phyloP scores from a whole-genome alignment of 2,888 invertebrate genomes.

The Tipula helvola region DNA sequence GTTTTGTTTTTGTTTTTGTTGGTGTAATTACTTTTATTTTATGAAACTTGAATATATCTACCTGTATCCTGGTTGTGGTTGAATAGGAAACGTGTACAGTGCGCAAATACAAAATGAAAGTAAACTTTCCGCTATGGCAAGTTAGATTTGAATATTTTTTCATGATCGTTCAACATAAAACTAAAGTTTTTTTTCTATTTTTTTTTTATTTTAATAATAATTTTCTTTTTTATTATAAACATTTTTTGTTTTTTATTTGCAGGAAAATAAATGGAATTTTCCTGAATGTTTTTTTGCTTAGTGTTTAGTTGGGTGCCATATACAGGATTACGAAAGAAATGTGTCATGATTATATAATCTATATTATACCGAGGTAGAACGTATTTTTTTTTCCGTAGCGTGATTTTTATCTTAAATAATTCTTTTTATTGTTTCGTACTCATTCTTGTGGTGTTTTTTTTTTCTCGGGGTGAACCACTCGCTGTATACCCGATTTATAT shows the following conservation, averaged over 20 bases:
- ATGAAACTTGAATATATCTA: background rate
- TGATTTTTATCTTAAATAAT: background rate
- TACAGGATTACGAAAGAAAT: background rate
- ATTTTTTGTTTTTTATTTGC: background rate
- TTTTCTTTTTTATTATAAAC: background rate
- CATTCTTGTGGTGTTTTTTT: background rate
- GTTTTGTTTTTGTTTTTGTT: background rate
- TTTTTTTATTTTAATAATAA: background rate
- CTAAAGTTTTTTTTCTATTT: background rate
- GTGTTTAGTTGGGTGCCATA: background rate
- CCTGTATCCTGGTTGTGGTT: background rate
- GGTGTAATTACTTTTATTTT: background rate
- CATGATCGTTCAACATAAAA: slow-evolving; percentile 9
- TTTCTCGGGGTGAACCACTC: background rate
- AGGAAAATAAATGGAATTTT: background rate
- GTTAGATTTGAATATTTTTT: background rate
- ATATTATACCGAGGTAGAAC: background rate
- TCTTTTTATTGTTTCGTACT: background rate
- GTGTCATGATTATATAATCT: background rate
- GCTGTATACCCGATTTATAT: background rate
- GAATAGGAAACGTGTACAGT: background rate
- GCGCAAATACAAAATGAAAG: background rate
- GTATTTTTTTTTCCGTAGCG: background rate
- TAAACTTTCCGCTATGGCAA: background rate
- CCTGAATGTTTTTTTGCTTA: background rate